phyloP scores from a whole-genome alignment of 2,113 vertebrate species.

The Azemiops feae region DNA sequence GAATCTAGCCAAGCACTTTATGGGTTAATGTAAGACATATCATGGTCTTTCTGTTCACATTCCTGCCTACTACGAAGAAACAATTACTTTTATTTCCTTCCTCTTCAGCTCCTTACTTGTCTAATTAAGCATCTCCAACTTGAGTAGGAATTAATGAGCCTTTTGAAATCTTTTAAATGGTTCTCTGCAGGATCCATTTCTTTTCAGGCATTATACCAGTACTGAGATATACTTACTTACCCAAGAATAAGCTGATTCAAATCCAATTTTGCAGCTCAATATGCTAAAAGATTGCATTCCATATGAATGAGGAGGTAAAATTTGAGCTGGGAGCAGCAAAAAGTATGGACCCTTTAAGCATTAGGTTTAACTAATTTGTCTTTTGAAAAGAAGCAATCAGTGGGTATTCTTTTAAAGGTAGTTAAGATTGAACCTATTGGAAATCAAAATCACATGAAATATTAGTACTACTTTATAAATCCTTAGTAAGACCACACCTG shows the following conservation, averaged over 20 bases:
- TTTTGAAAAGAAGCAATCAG: background rate
- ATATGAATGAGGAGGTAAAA: background rate
- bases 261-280: background rate
- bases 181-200: background rate
- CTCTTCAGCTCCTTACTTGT: background rate
- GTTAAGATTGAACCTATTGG: background rate
- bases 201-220: background rate
- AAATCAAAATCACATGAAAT: background rate
- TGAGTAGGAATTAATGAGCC: background rate
- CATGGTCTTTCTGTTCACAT: background rate
- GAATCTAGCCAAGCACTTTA: background rate
- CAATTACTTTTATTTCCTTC: background rate
- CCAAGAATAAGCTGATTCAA: background rate
- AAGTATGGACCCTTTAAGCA: background rate
- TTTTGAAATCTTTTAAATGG: background rate
- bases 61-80: background rate
- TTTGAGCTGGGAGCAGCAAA: background rate
- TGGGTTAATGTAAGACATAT: background rate
- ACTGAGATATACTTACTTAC: background rate
- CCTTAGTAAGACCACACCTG: too few relatives aligned
- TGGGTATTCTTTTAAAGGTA: background rate
- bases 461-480: too few relatives aligned
- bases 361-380: background rate
- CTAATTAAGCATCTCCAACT: background rate
- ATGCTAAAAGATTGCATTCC: background rate